These are phyloP conservation scores for Ephialtes manifestator DNA, from an alignment of 2,888 invertebrate species.

Conservation along the genomic window DNA sequence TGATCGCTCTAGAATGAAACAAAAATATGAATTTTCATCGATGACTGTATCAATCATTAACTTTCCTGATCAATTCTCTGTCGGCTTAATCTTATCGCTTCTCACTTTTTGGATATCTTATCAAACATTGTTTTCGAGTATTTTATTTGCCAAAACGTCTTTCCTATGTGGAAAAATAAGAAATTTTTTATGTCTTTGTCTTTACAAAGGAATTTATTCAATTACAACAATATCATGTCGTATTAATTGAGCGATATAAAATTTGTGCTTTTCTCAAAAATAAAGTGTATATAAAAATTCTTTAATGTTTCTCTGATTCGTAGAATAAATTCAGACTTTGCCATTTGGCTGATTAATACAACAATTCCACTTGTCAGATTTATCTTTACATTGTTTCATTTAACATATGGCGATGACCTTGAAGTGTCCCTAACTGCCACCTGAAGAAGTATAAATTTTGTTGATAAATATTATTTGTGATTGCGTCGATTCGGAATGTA, in stretches of 20 bases:
- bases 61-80: neutral
- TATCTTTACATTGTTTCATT: too few relatives aligned
- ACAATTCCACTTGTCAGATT: neutral
- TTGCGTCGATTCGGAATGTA: neutral
- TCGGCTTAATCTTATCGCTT: slow-evolving; percentile 81
- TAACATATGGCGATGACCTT: neutral
- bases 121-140: slow-evolving; percentile 80
- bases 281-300: neutral
- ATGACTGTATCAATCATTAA: neutral
- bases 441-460: slow-evolving; percentile 62
- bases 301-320: neutral
- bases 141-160: slow-evolving; percentile 79
- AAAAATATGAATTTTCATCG: slow-evolving; percentile 5
- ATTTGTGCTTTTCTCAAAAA: neutral
- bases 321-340: neutral
- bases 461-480: slow-evolving; percentile 78
- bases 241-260: neutral
- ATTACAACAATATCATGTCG: neutral
- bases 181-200: slow-evolving; percentile 19
- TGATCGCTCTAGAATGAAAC: neutral
- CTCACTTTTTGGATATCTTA: slow-evolving; percentile 76
- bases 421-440: neutral
- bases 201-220: neutral
- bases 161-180: slow-evolving; percentile 1
- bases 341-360: neutral